Evolutionary conservation across 2,113 vertebrate genomes (phyloP), one percentile per base, ranked within the genome.

Genomic region (Chroicocephalus ridibundus): DNA sequence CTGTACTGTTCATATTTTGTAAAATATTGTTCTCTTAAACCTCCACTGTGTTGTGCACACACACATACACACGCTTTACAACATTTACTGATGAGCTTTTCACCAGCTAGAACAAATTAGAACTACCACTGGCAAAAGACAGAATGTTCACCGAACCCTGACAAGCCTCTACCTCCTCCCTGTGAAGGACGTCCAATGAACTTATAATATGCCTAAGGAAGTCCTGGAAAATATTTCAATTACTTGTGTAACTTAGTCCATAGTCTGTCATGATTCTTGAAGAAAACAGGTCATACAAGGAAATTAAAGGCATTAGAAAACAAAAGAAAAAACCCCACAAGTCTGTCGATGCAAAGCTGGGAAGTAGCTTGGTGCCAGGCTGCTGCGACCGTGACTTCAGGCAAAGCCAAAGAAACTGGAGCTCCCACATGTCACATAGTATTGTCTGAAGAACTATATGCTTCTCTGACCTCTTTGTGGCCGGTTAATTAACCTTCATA

Each of bases 61-160:
- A 9, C 6, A 6, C 42, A 51, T 14, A n/a, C 13, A n/a, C 8
- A 26, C 21, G 11, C 40, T 31, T 22, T 22, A 15, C 27, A 49
- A 32, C 8, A 69, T n/a, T 51, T 78, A 44, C 66, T 46, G 34
- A 60, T 42, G 29, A 76, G 27, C 20, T 88, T 31, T 75, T 52
- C 55, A 52, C 21, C 22, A 64, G 9, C 36, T 46, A 54, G 26
- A 65, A 76, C 3, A 76, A 75, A 65, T 60, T 20, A 47, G 13
- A 80, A 26, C 5, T 44, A 52, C 16, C 26, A 58, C 1, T 26
- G 31, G 22, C 49, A 76, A 70, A 86, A 22, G 44, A 76, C 3
- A 42, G 36, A 70, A 4, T 34, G 1, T 38, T 76, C 57, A 71
- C 38, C 0, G 0, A 80, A 49, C 31, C 0, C 1, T 51, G 22